A percentile compares a stretch with the other conserved stretches of the same genome.
Conservation (phyloP, 2,888 invertebrate genomes). For the Oligia strigilis region DNA sequence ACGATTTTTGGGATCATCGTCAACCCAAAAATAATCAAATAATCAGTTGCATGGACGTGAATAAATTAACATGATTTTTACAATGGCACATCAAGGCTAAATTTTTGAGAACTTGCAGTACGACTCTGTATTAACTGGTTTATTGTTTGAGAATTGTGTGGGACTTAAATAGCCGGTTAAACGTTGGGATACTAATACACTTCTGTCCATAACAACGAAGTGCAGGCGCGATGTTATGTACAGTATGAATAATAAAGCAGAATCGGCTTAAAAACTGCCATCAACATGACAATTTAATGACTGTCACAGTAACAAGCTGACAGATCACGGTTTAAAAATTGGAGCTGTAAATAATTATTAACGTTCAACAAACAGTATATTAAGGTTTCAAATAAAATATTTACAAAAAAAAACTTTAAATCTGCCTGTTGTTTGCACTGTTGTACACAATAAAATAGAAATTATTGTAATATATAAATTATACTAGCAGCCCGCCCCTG, state of each 20-base stretch:
- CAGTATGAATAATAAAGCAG: neutral
- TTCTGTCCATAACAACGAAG: neutral
- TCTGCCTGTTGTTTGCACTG: neutral
- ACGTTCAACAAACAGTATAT: neutral
- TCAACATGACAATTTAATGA: neutral
- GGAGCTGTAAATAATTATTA: too few species aligned
- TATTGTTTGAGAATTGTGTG: neutral
- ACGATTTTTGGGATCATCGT: neutral
- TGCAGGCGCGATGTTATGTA: neutral
- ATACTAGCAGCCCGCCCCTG: too few species aligned
- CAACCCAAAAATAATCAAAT: too few species aligned
- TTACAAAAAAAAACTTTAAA: neutral
- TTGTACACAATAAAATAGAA: neutral
- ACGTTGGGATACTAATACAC: neutral
- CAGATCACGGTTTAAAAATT: neutral
- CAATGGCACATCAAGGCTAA: neutral
- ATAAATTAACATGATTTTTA: neutral
- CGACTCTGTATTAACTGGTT: neutral
- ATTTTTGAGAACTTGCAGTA: neutral
- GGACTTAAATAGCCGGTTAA: neutral
- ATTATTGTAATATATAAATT: neutral
- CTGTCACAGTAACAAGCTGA: neutral
- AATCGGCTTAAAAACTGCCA: neutral
- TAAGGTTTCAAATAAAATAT: neutral
- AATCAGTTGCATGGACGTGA: neutral